Evolutionary conservation across 2,888 invertebrate genomes (phyloP), one percentile per base, ranked within the genome.

Genomic region (Metellina segmentata): DNA sequence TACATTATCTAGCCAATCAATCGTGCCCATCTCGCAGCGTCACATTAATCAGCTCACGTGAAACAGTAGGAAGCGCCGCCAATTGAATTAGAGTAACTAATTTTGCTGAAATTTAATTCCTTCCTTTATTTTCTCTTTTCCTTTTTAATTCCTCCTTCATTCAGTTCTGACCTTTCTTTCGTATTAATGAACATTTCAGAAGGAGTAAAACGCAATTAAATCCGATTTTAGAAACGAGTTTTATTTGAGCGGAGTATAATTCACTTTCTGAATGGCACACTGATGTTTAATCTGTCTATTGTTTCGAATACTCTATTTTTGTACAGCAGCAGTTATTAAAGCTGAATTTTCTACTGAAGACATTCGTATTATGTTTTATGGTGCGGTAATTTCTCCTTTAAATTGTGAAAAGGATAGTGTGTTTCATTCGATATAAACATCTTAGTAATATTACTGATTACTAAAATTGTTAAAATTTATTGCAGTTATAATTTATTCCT

Each of bases 41-140:
- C 74, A 75, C 75, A 85, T 85, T 85, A 61, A 85, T 85, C 85
- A 85, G 74, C 34, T 75, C 61, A n/a, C 8, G 85, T 75, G 75
- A 85, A 19, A 53, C 20, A 34, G 61, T 61, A 53, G 61, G 85
- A 34, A 75, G 74, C 74, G 34, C 74, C 52, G 85, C 74, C 74
- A 85, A 85, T 85, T 85, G 74, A 85, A 85, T 85, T 85, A 74
- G 74, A 61, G 53, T 85, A 85, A 85, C 74, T 85, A 85, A 74
- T 85, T 85, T 75, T 85, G 85, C 61, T 52, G n/a, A 16, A 85
- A 75, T 72, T 75, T 61, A 7, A 16, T 13, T 75, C 53, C 53
- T 53, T 61, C 53, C 34, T 75, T 61, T 75, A 20, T 2, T 49
- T 5, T 34, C 20, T 34, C 20, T 52, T 16, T 75, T 61, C 74